Conservation (phyloP, 2,113 vertebrate genomes). For the Setophaga kirtlandii region DNA sequence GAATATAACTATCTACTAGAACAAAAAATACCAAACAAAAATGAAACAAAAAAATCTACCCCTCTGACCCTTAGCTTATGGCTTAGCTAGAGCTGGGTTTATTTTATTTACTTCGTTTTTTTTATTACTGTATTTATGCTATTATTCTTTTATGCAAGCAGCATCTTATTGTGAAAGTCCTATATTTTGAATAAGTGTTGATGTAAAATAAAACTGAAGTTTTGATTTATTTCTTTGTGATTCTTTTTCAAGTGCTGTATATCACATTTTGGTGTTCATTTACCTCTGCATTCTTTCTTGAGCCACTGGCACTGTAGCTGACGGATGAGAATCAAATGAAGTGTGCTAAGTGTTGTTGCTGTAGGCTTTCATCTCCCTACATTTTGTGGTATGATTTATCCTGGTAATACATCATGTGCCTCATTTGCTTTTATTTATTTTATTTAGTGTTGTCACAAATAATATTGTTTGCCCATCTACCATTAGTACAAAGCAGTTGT, state of each 20-base stretch:
- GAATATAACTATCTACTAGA: not conserved
- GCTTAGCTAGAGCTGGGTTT: not conserved
- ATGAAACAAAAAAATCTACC: not conserved
- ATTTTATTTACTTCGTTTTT: not conserved
- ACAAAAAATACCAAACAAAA: not conserved
- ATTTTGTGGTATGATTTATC: constrained; percentile 82
- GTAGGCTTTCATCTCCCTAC: constrained; percentile 78
- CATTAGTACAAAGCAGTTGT: constrained; percentile 74
- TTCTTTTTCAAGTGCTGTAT: constrained; percentile 73
- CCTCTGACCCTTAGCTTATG: not conserved
- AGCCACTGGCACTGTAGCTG: constrained; percentile 79
- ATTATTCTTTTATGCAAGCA: constrained; percentile 8
- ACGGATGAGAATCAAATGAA: constrained; percentile 90
- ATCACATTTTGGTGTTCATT: constrained; percentile 80
- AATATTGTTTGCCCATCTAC: constrained; percentile 79
- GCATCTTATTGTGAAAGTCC: constrained; percentile 39
- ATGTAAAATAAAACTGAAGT: constrained; percentile 58
- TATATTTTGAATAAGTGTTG: constrained; percentile 62
- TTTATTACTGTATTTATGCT: not conserved
- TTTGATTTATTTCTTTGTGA: constrained; percentile 75
- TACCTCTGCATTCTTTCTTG: constrained; percentile 78
- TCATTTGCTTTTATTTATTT: constrained; percentile 81
- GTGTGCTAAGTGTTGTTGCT: constrained; percentile 84
- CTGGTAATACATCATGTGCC: constrained; percentile 80
- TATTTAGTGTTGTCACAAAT: constrained; percentile 85